Conservation (phyloP, 2,888 invertebrate species). For the Epinotia brunnichana region DNA sequence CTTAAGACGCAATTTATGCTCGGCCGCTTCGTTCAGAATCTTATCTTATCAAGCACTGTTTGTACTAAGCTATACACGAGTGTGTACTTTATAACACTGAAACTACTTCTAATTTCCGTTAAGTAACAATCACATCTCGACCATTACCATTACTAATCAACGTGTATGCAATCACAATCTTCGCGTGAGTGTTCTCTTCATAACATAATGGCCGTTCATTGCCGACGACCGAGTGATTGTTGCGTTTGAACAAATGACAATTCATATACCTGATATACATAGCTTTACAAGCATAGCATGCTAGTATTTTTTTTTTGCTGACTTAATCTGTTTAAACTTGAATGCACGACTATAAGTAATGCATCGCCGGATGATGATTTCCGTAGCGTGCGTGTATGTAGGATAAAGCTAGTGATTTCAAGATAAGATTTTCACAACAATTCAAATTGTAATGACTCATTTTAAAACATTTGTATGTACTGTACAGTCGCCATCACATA, state of each 20-base stretch:
- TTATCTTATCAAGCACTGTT: not conserved
- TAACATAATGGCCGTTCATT: conserved; percentile 24
- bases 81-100: not conserved
- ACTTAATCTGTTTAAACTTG: conserved; percentile 7
- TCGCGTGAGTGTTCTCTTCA: conserved; percentile 2
- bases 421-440: not conserved
- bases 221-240: conserved; percentile 9
- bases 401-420: not conserved
- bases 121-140: not conserved
- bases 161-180: not conserved
- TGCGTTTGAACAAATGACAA: conserved; percentile 9
- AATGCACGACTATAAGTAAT: not conserved
- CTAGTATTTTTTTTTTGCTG: not conserved
- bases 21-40: not conserved
- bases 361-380: conserved; percentile 18
- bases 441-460: not conserved
- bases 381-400: conserved; percentile 1
- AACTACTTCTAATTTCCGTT: not conserved
- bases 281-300: conserved; percentile 1
- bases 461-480: not conserved
- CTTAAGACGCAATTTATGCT: too few relatives aligned
- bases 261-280: not conserved
- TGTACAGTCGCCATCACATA: too few relatives aligned
- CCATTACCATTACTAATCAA: conserved; percentile 29
- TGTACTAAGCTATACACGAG: too few relatives aligned